Evolutionary conservation across 2,888 invertebrate species (phyloP).

Genomic region (Sarcophaga rosellei): DNA sequence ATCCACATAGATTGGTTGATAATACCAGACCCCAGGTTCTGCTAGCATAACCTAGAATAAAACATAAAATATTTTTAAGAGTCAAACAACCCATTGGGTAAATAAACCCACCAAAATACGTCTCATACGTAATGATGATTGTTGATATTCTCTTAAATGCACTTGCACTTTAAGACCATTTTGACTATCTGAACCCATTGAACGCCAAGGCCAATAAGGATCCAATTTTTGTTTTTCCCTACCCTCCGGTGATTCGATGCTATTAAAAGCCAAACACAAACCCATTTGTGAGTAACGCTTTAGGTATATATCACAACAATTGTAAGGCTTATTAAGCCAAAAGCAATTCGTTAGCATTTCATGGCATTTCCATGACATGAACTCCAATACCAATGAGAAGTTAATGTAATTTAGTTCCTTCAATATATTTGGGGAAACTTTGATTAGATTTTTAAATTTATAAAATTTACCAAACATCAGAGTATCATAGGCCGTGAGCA

Average conservation of each 20-base stretch:
- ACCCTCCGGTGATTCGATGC: slow-evolving; percentile 70
- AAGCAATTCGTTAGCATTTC: slow-evolving; percentile 79
- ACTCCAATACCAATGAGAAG: slow-evolving; percentile 74
- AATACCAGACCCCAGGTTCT: slow-evolving; percentile 75
- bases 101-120: too few species aligned
- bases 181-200: slow-evolving; percentile 64
- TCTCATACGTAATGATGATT: slow-evolving; percentile 70
- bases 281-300: slow-evolving; percentile 80
- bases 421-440: background rate
- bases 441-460: slow-evolving; percentile 67
- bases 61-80: too few species aligned
- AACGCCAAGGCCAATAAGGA: slow-evolving; percentile 70
- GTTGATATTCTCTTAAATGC: slow-evolving; percentile 69
- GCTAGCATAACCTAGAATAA: slow-evolving; percentile 65
- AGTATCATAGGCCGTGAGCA: slow-evolving; percentile 74
- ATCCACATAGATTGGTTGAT: slow-evolving; percentile 68
- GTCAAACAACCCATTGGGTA: too few species aligned
- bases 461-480: slow-evolving; percentile 74
- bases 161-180: slow-evolving; percentile 73
- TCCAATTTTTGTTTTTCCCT: slow-evolving; percentile 67
- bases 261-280: slow-evolving; percentile 82
- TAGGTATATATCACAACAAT: slow-evolving; percentile 82
- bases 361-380: slow-evolving; percentile 79
- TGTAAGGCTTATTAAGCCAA: slow-evolving; percentile 78
- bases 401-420: slow-evolving; percentile 69